Evolutionary conservation across 2,888 invertebrate genomes (phyloP).

Genomic region (Coremacera marginata): DNA sequence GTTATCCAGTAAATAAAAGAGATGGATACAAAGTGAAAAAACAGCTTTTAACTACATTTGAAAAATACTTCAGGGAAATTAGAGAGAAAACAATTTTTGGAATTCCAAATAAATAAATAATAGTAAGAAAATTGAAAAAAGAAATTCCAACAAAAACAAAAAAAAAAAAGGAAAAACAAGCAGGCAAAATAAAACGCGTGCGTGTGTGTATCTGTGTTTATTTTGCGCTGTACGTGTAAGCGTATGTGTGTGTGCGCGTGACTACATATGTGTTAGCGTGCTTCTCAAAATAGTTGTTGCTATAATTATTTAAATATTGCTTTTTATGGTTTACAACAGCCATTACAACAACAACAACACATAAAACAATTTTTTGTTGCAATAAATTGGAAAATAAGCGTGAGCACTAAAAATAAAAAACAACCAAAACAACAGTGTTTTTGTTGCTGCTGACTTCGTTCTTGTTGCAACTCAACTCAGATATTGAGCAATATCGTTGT

Average conservation of each 20-base stretch:
- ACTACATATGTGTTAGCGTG: not conserved
- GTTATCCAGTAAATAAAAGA: not conserved
- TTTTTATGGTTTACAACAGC: constrained; percentile 15
- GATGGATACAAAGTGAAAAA: not conserved
- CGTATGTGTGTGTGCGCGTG: not conserved
- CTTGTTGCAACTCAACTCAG: constrained; percentile 24
- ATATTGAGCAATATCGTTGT: constrained; percentile 20
- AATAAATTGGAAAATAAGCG: no score
- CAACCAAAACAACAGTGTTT: not conserved
- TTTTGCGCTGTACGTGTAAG: constrained; percentile 1
- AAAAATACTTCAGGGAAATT: not conserved
- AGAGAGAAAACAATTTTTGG: not conserved
- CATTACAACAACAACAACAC: not conserved
- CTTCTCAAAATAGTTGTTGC: not conserved
- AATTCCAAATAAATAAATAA: not conserved
- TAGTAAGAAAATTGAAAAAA: not conserved
- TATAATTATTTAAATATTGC: constrained; percentile 24
- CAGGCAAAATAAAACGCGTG: constrained; percentile 6
- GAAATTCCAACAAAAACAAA: constrained; percentile 9
- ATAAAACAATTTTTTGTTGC: no score
- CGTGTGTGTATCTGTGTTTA: constrained; percentile 19
- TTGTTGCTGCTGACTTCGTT: not conserved
- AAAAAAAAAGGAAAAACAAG: not conserved
- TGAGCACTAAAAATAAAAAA: not conserved
- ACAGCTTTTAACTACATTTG: not conserved